Conservation (phyloP, 2,113 vertebrate genomes). For the Phrynocephalus versicolor region DNA sequence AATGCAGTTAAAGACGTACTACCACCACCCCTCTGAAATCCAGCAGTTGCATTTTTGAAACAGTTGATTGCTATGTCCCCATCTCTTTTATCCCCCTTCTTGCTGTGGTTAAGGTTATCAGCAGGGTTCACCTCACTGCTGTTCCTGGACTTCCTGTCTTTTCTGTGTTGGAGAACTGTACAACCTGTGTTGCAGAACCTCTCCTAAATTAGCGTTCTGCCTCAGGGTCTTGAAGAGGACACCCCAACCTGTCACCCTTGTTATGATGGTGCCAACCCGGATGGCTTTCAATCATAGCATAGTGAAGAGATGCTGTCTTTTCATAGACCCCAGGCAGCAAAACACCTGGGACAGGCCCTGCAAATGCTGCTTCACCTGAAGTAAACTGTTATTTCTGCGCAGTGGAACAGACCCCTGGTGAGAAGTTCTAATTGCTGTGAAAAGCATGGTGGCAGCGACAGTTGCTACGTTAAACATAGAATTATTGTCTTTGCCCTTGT, state of each 20-base stretch:
- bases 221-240: neutral
- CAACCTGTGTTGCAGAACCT: neutral
- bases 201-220: neutral
- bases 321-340: neutral
- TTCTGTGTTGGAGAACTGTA: neutral
- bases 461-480: conserved; percentile 2
- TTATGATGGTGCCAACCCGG: neutral
- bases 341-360: neutral
- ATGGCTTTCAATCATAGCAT: neutral
- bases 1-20: neutral
- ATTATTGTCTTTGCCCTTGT: neutral
- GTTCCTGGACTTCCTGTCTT: neutral
- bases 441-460: conserved; percentile 41
- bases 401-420: neutral
- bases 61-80: neutral
- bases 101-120: no score
- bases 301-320: neutral
- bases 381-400: neutral
- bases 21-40: neutral
- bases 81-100: no score
- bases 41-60: neutral
- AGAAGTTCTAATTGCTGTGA: neutral
- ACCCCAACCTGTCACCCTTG: no score
- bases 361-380: conserved; percentile 5
- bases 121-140: no score